Evolutionary conservation across 2,797 vertebrate species (phyloP), one percentile per base, ranked within the genome.

Genomic region (Acanthopagrus latus): DNA sequence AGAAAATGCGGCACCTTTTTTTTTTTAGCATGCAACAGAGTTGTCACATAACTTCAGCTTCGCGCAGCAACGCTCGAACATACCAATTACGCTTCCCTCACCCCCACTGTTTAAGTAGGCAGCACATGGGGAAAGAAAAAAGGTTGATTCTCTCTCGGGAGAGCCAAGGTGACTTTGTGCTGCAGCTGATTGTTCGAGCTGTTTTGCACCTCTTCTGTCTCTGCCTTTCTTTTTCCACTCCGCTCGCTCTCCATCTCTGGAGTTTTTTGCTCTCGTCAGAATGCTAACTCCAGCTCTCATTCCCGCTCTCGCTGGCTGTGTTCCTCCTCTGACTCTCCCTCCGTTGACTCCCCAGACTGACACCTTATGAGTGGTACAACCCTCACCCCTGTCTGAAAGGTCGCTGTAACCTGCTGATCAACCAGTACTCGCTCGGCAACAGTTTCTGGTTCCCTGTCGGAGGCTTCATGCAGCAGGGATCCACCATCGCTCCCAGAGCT

Each of bases 401-500:
- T 41, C 96, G 96, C 41, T 99, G 98, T 88, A 97, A 96, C 79
- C 95, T 99, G 47, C 95, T 99, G 33, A 97, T 99, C 86, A 99
- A 99, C 84, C 98, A 99, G 93, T 99, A 99, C 87, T 99, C 98
- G 0, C 95, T 99, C 0, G 98, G 98, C 73, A 99, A 99, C 95
- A 99, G 98, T 84, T 95, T 99, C 88, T 99, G 98, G 98, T 99
- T 99, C 88, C 98, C 98, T 0, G 98, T 99, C 0, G 98, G 98
- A 66, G 98, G 98, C 20, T 99, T 99, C 95, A 99, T 99, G 98
- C 98, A 99, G 93, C 98, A 99, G 80, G 98, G 98, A 66, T 99
- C 98, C 75, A 98, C 97, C 78, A 99, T 99, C 0, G 97, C 97
- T 47, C 98, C 98, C 13, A 96, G 97, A 27, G 98, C 98, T 2